Evolutionary conservation across 2,113 vertebrate genomes (phyloP), one percentile per base, ranked within the genome.

Genomic region (Nerophis lumbriciformis): DNA sequence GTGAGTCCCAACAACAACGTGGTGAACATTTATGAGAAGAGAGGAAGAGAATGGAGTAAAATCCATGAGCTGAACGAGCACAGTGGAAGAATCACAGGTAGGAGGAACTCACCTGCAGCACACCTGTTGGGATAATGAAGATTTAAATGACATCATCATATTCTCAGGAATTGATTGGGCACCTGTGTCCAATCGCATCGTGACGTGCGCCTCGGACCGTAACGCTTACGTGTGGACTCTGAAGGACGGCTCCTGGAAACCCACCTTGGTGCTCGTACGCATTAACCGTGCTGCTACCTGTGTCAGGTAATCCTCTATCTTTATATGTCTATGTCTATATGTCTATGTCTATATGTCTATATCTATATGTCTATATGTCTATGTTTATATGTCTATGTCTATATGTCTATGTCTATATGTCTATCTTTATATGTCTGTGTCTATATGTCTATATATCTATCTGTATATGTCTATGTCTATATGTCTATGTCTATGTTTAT

Each of bases 231-330:
- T 93, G 61, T 93, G 92, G 92, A 88, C 81, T 0, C 83, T 91
- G 62, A 90, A 89, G 63, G 91, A 92, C 4, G 83, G 75, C 0
- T 63, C 61, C n/a, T 92, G 90, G 92, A 93, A 92, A 60, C 91
- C 91, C n/a, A 93, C 90, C 2, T 73, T 93, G 59, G 92, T 92
- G 7, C 76, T 93, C 60, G 87, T 93, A 13, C 88, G 91, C 38
- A 93, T 93, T 78, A 93, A 92, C 73, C 81, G 91, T 2, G 92
- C 92, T 1, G 92, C 92, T 59, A 92, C 90, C 1, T 93, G 90
- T 2, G 28, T 28, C 28, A 28, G 28, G 28, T 28, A 2, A 28
- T 28, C 28, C 28, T 28, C 28, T 57, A 9, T 50, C 6, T 53
- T 19, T 52, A 28, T 11, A 21, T 5, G 28, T 28, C 4, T 28